phyloP scores from a whole-genome alignment of 2,113 vertebrate species.

The Halcyon senegalensis region DNA sequence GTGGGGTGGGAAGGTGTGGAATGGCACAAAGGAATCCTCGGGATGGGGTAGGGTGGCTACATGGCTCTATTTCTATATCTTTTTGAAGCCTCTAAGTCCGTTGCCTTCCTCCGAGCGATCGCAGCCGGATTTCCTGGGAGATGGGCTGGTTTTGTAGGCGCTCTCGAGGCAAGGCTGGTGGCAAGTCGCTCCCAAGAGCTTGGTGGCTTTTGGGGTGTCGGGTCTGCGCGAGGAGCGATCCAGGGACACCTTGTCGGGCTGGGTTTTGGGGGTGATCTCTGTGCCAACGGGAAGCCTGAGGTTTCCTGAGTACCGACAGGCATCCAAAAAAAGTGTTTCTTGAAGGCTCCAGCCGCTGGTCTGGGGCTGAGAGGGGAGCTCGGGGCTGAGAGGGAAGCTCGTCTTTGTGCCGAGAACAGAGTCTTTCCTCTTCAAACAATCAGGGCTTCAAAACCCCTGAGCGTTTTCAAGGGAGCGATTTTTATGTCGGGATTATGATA shows the following conservation, averaged over 20 bases:
- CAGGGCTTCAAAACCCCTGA: background rate
- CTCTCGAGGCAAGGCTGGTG: fast-evolving
- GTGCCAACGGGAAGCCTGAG: fast-evolving
- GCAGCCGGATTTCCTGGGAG: fast-evolving
- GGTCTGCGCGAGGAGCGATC: fast-evolving
- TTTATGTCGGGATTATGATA: conserved; percentile 37
- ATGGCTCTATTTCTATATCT: fast-evolving
- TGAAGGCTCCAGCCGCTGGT: background rate
- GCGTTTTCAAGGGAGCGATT: background rate
- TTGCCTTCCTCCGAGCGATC: fast-evolving
- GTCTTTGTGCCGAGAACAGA: conserved; percentile 27
- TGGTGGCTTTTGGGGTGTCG: fast-evolving
- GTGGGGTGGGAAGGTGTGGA: background rate
- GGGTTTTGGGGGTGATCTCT: background rate
- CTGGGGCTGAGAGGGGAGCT: background rate
- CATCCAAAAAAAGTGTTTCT: background rate
- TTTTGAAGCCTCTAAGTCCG: fast-evolving
- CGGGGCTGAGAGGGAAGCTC: background rate
- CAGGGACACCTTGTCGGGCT: background rate
- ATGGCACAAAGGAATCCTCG: fast-evolving
- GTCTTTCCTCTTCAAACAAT: conserved; percentile 36
- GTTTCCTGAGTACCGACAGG: background rate
- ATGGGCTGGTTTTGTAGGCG: background rate
- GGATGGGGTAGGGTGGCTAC: fast-evolving
- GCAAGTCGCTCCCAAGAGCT: background rate